phyloP scores from a whole-genome alignment of 2,888 invertebrate genomes.

The Deladenus siricidicola region DNA sequence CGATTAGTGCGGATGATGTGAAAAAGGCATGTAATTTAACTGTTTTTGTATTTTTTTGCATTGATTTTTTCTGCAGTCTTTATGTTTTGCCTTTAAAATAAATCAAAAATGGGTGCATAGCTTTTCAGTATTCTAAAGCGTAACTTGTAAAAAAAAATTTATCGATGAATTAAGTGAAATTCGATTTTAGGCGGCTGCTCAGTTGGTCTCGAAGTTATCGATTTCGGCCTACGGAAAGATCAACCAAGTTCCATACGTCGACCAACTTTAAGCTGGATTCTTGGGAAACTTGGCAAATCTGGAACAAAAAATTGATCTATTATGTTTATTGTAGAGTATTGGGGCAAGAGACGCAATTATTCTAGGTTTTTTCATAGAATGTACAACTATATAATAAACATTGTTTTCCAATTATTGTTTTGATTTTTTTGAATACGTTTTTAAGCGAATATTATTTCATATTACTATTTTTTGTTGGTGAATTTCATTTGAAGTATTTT shows the following conservation, averaged over 20 bases:
- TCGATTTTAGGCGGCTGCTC: slow-evolving; percentile 34
- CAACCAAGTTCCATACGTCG: slow-evolving; percentile 42
- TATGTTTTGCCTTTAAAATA: background rate
- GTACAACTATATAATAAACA: no score
- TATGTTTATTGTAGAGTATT: background rate
- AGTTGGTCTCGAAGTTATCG: slow-evolving; percentile 39
- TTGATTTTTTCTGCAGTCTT: no score
- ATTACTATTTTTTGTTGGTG: background rate
- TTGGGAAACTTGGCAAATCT: no score
- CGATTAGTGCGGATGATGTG: slow-evolving; percentile 39
- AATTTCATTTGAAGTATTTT: background rate
- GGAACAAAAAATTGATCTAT: no score
- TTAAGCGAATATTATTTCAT: no score
- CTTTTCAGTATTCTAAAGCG: background rate
- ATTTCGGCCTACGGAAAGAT: slow-evolving; percentile 38
- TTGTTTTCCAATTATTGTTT: background rate
- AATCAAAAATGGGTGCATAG: background rate
- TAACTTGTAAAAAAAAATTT: background rate
- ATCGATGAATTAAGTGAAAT: background rate
- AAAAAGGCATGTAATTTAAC: slow-evolving; percentile 30
- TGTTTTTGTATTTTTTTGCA: background rate
- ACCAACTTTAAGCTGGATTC: slow-evolving; percentile 30
- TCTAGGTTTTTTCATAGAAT: no score
- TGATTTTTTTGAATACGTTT: no score
- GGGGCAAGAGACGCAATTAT: background rate